These are phyloP conservation scores for Drosophila ficusphila DNA, from an alignment of 1,140 invertebrate species.

Conservation along the genomic window DNA sequence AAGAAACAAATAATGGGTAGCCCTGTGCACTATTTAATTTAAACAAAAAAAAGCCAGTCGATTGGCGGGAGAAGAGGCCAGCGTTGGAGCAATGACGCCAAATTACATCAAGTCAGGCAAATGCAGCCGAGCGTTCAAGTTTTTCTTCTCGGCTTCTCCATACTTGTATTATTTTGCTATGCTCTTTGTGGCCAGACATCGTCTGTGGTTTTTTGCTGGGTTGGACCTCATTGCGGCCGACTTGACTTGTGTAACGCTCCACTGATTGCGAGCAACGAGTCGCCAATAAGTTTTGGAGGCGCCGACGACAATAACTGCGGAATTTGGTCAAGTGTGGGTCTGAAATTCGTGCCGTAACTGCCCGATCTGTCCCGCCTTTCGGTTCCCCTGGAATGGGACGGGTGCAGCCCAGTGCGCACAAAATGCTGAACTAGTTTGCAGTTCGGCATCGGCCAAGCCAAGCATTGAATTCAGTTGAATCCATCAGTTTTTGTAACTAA, in stretches of 20 bases:
- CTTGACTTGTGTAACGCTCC: constrained; percentile 68
- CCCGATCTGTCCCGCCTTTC: not conserved
- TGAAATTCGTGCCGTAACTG: constrained; percentile 28
- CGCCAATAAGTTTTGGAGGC: constrained; percentile 37
- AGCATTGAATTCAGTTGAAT: constrained; percentile 6
- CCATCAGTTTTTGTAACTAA: not conserved
- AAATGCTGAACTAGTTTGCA: constrained; percentile 19
- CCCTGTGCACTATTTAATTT: constrained; percentile 46
- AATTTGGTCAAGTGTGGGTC: constrained; percentile 60
- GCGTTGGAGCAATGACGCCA: constrained; percentile 53
- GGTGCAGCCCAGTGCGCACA: constrained; percentile 11
- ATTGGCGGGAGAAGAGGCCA: constrained; percentile 16
- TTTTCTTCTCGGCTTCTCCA: constrained; percentile 31
- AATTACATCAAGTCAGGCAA: constrained; percentile 79
- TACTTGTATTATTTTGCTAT: constrained; percentile 46
- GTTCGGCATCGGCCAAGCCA: constrained; percentile 3
- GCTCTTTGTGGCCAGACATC: constrained; percentile 76
- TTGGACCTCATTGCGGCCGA: constrained; percentile 62
- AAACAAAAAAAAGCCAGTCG: constrained; percentile 18
- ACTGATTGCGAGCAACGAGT: constrained; percentile 44
- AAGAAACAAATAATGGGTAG: constrained; percentile 55
- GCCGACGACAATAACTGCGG: constrained; percentile 20
- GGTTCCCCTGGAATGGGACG: not conserved
- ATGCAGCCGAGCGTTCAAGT: constrained; percentile 72
- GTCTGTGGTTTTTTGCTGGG: constrained; percentile 40